phyloP scores from a whole-genome alignment of 2,888 invertebrate genomes.

The Cerceris ruficornis region DNA sequence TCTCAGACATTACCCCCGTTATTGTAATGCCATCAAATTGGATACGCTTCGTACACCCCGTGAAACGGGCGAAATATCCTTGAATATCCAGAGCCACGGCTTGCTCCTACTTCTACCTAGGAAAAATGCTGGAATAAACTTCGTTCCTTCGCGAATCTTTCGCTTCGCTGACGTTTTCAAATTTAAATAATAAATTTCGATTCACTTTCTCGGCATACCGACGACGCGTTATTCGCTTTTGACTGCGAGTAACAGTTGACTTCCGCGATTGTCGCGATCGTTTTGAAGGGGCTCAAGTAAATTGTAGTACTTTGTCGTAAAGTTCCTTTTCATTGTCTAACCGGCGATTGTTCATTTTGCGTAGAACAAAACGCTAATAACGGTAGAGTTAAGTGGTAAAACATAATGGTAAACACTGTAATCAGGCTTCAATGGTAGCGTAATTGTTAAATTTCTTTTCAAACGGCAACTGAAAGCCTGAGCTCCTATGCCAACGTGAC shows the following conservation, averaged over 20 bases:
- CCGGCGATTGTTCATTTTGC: no score
- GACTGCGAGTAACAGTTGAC: constrained; percentile 10
- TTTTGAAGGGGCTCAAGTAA: no score
- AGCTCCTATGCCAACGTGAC: no score
- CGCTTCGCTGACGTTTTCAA: constrained; percentile 18
- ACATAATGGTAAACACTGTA: no score
- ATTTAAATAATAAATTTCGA: constrained; percentile 23
- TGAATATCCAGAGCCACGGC: constrained; percentile 54
- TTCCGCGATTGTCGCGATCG: no score
- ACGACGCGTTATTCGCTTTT: neutral
- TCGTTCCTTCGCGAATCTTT: constrained; percentile 39
- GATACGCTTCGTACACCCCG: constrained; percentile 76
- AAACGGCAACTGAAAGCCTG: no score
- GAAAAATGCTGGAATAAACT: constrained; percentile 29
- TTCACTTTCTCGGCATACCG: neutral
- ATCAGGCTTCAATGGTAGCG: no score
- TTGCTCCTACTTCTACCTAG: constrained; percentile 44
- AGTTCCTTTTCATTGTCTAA: no score
- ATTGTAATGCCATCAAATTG: constrained; percentile 81
- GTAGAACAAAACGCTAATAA: no score
- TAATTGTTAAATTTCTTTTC: no score
- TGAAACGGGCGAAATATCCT: constrained; percentile 61
- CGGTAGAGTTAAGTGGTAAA: no score
- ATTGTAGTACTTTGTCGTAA: no score
- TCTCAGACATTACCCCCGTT: constrained; percentile 81